These are phyloP conservation scores for Microplitis deprimator DNA, from an alignment of 2,888 invertebrate species.

Conservation along the genomic window DNA sequence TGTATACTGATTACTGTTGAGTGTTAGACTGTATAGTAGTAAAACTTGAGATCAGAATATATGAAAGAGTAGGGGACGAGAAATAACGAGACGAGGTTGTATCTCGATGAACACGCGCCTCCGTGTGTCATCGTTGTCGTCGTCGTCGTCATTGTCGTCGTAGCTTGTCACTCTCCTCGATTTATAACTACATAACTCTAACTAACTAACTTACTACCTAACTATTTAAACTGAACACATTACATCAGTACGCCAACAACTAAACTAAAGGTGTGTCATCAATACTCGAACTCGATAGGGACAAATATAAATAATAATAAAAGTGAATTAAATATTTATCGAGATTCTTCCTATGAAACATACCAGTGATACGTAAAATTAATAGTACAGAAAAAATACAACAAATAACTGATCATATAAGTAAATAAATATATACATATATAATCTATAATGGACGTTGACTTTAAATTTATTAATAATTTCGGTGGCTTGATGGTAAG, in stretches of 20 bases:
- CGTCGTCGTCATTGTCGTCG: conserved; percentile 15
- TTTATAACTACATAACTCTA: not conserved
- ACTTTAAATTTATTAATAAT: not conserved
- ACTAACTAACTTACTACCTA: conserved; percentile 12
- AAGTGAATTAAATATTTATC: not conserved
- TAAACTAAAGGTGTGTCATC: conserved; percentile 6
- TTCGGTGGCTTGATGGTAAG: not conserved
- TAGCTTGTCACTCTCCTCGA: not conserved
- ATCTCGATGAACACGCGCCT: conserved; percentile 51
- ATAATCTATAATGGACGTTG: not conserved
- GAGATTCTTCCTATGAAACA: not conserved
- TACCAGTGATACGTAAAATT: not conserved
- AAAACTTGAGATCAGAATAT: conserved; percentile 4
- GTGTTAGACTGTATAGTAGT: not conserved
- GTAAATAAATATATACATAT: not conserved
- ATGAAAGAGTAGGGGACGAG: conserved; percentile 25
- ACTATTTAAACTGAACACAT: not conserved
- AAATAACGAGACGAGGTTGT: conserved; percentile 47
- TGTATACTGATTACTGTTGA: not conserved
- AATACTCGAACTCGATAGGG: not conserved
- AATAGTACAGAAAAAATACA: not conserved
- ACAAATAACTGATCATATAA: not conserved
- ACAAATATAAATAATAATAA: not conserved
- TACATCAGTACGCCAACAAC: not conserved
- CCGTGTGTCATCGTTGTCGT: conserved; percentile 37